Evolutionary conservation across 1,140 invertebrate genomes (phyloP).

Genomic region (Sycophaga agraensis): DNA sequence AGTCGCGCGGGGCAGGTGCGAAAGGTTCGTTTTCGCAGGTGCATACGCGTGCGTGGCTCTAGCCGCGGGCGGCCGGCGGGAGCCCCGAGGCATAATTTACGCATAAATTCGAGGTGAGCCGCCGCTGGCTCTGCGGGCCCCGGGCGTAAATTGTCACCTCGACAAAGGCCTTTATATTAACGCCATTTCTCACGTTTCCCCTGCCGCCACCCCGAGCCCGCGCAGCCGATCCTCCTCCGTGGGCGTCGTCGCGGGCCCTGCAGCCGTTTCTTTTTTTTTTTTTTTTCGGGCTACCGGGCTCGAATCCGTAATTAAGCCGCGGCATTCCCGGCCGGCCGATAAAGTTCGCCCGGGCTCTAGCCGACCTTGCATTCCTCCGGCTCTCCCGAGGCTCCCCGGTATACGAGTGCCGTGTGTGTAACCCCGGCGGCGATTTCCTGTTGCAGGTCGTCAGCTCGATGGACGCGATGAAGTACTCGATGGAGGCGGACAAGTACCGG

Average conservation of each 20-base stretch:
- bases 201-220: too few relatives aligned
- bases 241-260: background rate
- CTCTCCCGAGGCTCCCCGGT: too few relatives aligned
- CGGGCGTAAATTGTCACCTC: slow-evolving; percentile 28
- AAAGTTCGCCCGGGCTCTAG: too few relatives aligned
- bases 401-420: too few relatives aligned
- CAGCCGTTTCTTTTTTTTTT: background rate
- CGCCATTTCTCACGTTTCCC: slow-evolving; percentile 21
- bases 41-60: background rate
- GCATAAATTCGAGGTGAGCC: slow-evolving; percentile 23
- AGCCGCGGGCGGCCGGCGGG: slow-evolving; percentile 17
- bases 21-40: slow-evolving; percentile 28
- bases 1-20: slow-evolving; percentile 7
- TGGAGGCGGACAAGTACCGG: slow-evolving; percentile 75
- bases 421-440: too few relatives aligned
- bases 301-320: slow-evolving; percentile 16
- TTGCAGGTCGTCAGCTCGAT: slow-evolving; percentile 63
- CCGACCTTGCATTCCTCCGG: too few relatives aligned
- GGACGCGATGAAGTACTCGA: slow-evolving; percentile 77
- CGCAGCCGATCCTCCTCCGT: too few relatives aligned
- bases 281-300: slow-evolving; percentile 10
- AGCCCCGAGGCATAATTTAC: slow-evolving; percentile 23
- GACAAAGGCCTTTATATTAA: slow-evolving; percentile 19
- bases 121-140: too few relatives aligned
- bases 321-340: too few relatives aligned